A percentile compares a stretch with the other conserved stretches of the same genome.
Evolutionary conservation across 1,140 invertebrate genomes (phyloP).

Genomic region (Linepithema humile): DNA sequence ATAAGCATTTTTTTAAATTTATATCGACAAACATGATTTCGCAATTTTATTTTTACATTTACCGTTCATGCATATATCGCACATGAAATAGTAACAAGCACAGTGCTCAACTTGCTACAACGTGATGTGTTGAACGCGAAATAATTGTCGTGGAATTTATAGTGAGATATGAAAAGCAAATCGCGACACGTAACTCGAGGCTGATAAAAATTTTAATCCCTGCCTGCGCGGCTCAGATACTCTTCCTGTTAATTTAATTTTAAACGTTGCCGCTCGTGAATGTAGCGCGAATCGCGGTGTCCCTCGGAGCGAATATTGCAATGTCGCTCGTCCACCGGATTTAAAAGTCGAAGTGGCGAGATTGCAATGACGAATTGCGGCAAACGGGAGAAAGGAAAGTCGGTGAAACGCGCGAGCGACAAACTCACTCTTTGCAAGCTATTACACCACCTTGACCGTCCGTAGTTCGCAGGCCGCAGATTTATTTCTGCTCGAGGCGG

Average conservation of each 20-base stretch:
- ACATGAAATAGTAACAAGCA: constrained; percentile 7
- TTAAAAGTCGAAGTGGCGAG: constrained; percentile 39
- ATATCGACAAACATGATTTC: too few relatives aligned
- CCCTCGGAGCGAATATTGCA: not conserved
- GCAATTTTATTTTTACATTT: not conserved
- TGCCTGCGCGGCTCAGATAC: not conserved
- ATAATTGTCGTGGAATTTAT: constrained; percentile 45
- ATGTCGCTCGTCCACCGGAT: constrained; percentile 1
- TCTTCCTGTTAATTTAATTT: constrained; percentile 46
- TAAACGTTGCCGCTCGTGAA: constrained; percentile 30
- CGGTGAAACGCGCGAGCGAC: constrained; percentile 14
- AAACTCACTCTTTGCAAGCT: not conserved
- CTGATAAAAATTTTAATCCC: constrained; percentile 47
- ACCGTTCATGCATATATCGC: not conserved
- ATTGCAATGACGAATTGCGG: constrained; percentile 32
- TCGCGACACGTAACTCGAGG: constrained; percentile 30
- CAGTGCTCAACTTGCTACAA: not conserved
- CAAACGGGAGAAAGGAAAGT: constrained; percentile 14
- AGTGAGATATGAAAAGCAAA: constrained; percentile 33
- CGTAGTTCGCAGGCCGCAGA: constrained; percentile 26
- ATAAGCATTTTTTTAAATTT: too few relatives aligned
- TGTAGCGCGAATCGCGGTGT: not conserved
- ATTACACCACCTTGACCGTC: constrained; percentile 21
- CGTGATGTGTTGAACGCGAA: not conserved
- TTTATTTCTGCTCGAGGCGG: constrained; percentile 47